Percentiles rank a stretch among this genome's conserved stretches.
Evolutionary conservation across 2,888 invertebrate genomes (phyloP).

Genomic region (Mellilla xanthometata): DNA sequence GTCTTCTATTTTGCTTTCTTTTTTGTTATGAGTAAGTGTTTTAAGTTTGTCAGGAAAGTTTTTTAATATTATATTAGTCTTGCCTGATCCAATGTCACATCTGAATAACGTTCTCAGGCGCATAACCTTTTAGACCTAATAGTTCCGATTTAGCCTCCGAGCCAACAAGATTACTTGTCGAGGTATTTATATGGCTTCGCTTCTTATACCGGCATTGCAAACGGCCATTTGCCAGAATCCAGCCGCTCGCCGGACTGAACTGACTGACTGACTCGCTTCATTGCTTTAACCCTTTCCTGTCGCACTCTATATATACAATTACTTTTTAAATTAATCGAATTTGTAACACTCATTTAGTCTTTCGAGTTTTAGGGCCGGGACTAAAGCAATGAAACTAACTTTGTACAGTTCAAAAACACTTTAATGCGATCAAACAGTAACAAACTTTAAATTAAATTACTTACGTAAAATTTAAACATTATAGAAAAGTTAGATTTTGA

Average conservation of each 20-base stretch:
- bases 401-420: slow-evolving; percentile 47
- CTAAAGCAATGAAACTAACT: slow-evolving; percentile 78
- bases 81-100: slow-evolving; percentile 6
- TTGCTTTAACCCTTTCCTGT: slow-evolving; percentile 71
- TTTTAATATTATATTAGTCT: too few relatives aligned
- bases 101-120: background rate
- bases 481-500: background rate
- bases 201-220: background rate
- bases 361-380: slow-evolving; percentile 46
- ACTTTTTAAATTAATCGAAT: too few relatives aligned
- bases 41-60: too few relatives aligned
- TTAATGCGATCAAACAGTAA: slow-evolving; percentile 56
- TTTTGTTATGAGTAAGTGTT: too few relatives aligned
- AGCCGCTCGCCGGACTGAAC: slow-evolving; percentile 4
- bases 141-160: slow-evolving; percentile 7
- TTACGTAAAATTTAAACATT: background rate
- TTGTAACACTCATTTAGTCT: too few relatives aligned
- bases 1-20: too few relatives aligned
- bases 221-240: slow-evolving; percentile 12
- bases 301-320: too few relatives aligned
- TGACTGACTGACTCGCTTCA: too few relatives aligned
- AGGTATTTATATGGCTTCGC: slow-evolving; percentile 18
- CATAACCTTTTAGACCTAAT: slow-evolving; percentile 5
- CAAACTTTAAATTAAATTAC: slow-evolving; percentile 23
- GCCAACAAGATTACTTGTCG: slow-evolving; percentile 17